A percentile compares a stretch with the other conserved stretches of the same genome.
Evolutionary conservation across 2,888 invertebrate genomes (phyloP).

Genomic region (Lepidocyrtinus sp.): DNA sequence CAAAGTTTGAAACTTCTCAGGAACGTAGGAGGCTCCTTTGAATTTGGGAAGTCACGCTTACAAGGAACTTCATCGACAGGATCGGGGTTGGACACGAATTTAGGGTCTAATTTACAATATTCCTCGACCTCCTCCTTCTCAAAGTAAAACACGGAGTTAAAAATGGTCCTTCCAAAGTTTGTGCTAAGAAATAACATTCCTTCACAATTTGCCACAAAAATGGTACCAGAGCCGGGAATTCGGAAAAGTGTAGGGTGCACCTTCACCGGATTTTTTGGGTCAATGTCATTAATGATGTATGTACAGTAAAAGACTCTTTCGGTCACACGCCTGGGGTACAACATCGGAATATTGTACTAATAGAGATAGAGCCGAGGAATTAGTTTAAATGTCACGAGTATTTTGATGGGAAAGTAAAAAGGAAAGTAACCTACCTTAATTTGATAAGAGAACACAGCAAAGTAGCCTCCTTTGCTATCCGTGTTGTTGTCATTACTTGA

Average conservation of each 20-base stretch:
- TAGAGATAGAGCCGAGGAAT: too few relatives aligned
- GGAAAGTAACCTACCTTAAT: constrained; percentile 36
- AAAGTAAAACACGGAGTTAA: constrained; percentile 45
- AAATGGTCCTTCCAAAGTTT: constrained; percentile 49
- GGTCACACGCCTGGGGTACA: constrained; percentile 31
- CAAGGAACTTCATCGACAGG: neutral
- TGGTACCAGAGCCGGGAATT: constrained; percentile 17
- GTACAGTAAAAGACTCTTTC: constrained; percentile 51
- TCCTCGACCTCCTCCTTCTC: constrained; percentile 6
- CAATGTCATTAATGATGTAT: constrained; percentile 14
- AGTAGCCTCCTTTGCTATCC: constrained; percentile 13
- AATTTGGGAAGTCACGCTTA: neutral
- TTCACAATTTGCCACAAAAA: constrained; percentile 49
- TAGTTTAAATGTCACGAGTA: too few relatives aligned
- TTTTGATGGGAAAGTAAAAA: too few relatives aligned
- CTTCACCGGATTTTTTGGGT: neutral
- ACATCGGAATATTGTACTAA: constrained; percentile 35
- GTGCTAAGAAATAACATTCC: constrained; percentile 41
- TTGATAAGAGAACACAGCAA: constrained; percentile 26
- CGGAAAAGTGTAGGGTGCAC: constrained; percentile 26
- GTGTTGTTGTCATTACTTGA: too few relatives aligned
- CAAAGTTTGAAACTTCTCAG: constrained; percentile 27
- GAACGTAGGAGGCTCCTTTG: neutral
- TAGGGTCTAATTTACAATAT: constrained; percentile 11
- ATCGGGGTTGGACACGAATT: neutral